Conservation (phyloP, 1,140 invertebrate genomes). For the Sinella curviseta region DNA sequence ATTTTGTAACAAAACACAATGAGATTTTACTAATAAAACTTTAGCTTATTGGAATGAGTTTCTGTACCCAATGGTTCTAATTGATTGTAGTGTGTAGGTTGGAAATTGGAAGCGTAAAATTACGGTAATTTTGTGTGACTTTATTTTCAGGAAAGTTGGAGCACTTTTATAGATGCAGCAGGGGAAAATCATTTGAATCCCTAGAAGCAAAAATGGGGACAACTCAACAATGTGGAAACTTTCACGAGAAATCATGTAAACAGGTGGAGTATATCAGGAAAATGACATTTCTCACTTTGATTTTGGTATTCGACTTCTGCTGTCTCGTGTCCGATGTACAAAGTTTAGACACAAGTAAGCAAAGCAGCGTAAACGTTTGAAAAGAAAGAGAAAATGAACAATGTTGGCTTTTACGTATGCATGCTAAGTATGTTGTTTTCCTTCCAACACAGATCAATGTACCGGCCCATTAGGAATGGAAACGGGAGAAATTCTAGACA, state of each 20-base stretch:
- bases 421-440: conserved; percentile 51
- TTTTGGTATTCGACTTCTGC: conserved; percentile 14
- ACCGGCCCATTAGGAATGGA: conserved; percentile 71
- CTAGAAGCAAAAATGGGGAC: neutral
- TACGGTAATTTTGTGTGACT: no score
- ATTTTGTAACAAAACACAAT: no score
- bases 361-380: neutral
- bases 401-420: neutral
- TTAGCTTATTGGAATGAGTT: no score
- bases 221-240: neutral
- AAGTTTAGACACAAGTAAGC: neutral
- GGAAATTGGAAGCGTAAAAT: no score
- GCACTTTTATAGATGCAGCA: no score
- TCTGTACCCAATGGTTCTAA: no score
- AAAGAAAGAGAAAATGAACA: neutral
- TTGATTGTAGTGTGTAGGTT: no score
- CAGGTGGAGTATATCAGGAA: neutral
- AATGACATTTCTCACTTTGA: neutral
- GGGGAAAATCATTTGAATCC: no score
- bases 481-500: conserved; percentile 68
- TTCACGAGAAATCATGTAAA: neutral
- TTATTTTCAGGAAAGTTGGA: no score
- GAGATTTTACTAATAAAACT: no score
- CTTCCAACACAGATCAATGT: conserved; percentile 68
- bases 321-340: conserved; percentile 13